Base-by-base conservation (phyloP, 1,140 invertebrate species). In the Cherax quadricarinatus region DNA sequence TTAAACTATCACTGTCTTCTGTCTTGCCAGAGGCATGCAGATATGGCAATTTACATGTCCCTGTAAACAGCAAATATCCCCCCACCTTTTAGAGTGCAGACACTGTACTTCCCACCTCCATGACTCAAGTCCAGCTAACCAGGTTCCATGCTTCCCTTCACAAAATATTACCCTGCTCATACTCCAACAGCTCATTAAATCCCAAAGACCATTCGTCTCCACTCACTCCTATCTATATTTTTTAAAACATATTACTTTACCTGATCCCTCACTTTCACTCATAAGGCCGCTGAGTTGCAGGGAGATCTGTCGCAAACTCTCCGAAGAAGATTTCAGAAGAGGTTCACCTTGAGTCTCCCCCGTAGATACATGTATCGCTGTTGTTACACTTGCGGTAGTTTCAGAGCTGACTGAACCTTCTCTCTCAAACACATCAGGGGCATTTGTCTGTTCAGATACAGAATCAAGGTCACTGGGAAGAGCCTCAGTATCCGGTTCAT, bases 271-370 rank as follows among this genome's bases (percentile, higher is more conserved):
- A 70, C 57, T 88, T 57, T 91, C 89, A 84, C 66, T 91, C 60
- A 91, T 85, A 4, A 93, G 93, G 62, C 89, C 93, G 18, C 90
- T 91, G 24, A 91, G 89, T 66, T 91, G 93, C 21, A 88, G 82
- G 30, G 93, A 91, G 21, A 93, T 91, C 53, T 93, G 89, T 30
- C 89, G 84, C 21, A 93, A 80, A 85, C 87, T 93, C 51, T 91
- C 90, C 7, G 90, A 91, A 18, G 90, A 91, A 21, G 90, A 91
- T 62, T 91, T 91, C 16, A 91, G 79, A n/a, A 86, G 30, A 10
- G 83, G 78, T 3, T 81, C 16, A 24, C 49, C 81, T 53, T 48
- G n/a, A 53, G n/a, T 30, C 18, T 87, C 90, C 6, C 78, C 82
- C 16, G 30, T 60, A 4, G 84, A 60, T 48, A 91, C 75, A 82